phyloP scores from a whole-genome alignment of 2,797 vertebrate species.

The Tenualosa thibaudeaui region DNA sequence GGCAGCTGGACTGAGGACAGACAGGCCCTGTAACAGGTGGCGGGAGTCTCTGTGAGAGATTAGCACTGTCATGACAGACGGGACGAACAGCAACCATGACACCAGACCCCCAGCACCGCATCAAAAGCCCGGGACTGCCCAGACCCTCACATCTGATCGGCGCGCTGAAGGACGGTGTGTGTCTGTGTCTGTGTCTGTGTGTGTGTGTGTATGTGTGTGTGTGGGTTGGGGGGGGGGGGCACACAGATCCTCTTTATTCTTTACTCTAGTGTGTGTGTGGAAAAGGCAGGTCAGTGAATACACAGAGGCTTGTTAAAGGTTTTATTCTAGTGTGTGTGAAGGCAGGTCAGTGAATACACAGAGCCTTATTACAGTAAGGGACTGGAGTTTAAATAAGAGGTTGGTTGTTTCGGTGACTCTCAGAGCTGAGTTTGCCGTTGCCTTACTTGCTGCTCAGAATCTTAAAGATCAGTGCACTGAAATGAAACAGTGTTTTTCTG shows the following conservation, averaged over 20 bases:
- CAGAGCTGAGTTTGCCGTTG: too few relatives aligned
- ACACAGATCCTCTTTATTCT: background rate
- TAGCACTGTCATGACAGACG: background rate
- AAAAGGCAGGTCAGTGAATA: background rate
- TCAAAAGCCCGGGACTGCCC: background rate
- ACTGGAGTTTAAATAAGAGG: background rate
- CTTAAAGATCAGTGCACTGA: too few relatives aligned
- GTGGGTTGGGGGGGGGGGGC: background rate
- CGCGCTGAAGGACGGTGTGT: background rate
- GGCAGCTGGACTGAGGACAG: slow-evolving; percentile 4
- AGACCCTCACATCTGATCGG: background rate
- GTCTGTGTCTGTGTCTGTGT: background rate
- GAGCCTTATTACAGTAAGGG: too few relatives aligned
- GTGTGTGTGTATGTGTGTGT: background rate
- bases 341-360: too few relatives aligned
- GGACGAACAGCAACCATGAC: background rate
- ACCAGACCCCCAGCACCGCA: background rate
- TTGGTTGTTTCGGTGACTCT: background rate
- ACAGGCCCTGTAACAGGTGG: background rate
- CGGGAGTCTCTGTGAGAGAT: background rate
- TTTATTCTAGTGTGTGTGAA: too few relatives aligned
- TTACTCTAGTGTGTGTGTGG: background rate
- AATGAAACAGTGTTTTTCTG: background rate
- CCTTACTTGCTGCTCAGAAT: too few relatives aligned
- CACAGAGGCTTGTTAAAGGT: background rate